These are phyloP conservation scores for Halocynthia aurantium DNA, from an alignment of 23 tunicate genomes.

Conservation along the genomic window DNA sequence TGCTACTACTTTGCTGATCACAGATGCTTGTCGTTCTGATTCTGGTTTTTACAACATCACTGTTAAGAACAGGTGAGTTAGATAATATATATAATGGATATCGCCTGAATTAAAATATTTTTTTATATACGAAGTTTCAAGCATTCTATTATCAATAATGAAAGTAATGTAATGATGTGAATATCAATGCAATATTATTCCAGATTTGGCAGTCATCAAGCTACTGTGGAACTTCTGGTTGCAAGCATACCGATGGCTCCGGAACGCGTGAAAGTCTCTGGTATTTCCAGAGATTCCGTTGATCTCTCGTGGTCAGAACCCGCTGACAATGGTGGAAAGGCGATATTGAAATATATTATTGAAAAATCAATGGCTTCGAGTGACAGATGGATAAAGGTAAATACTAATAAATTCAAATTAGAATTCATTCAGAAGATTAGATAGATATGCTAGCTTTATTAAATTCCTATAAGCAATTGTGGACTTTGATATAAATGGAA, in stretches of 20 bases:
- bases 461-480: no score
- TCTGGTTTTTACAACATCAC: conserved; percentile 88
- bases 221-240: conserved; percentile 76
- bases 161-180: neutral
- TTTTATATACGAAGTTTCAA: neutral
- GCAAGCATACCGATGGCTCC: conserved; percentile 75
- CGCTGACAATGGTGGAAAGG: conserved; percentile 86
- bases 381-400: conserved; percentile 61
- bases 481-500: no score
- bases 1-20: conserved; percentile 79
- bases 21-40: conserved; percentile 74
- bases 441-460: no score
- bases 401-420: no score
- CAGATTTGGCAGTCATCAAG: conserved; percentile 80
- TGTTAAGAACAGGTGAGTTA: conserved; percentile 40
- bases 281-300: conserved; percentile 79
- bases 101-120: no score
- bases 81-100: no score
- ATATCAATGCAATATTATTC: neutral
- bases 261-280: conserved; percentile 51
- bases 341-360: conserved; percentile 73
- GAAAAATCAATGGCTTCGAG: conserved; percentile 68
- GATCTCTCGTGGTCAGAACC: conserved; percentile 79
- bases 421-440: no score
- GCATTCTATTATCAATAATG: neutral